Base-by-base conservation (phyloP, 2,888 invertebrate genomes). In the Auanema sp. region DNA sequence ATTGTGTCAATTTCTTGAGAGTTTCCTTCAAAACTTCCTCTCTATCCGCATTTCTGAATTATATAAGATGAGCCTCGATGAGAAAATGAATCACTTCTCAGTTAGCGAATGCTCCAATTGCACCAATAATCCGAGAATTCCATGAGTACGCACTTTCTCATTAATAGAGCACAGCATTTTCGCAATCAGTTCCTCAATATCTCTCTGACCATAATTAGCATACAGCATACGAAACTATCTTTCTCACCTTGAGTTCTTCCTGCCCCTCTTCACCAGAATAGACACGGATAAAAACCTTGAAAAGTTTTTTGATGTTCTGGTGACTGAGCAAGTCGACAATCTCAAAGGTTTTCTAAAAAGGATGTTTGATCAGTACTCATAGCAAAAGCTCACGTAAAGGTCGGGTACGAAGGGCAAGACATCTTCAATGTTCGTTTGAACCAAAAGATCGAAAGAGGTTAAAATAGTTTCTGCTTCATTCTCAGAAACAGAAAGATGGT, bases 51-150 rank as follows among this genome's bases (percentile, higher is more conserved):
- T 21, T 42, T 6, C 62, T 62, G 50, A 24, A 56, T 41, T 6
- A 11, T 18, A 43, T n/a, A 18, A 41, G n/a, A 41, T 4, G 18
- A 10, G n/a, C 11, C n/a, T 43, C 43, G n/a, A n/a, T 43, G 43
- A 43, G 43, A 43, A 43, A 43, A 43, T 43, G 12, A n/a, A 16
- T 16, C 10, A 47, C 16, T 47, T 16, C 21, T 47, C 47, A 5
- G 47, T 5, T 10, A 64, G 58, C 3, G 23, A 23, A 24, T 49
- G 21, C 42, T 64, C 14, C 12, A 68, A 25, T 47, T 72, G 69
- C 70, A 71, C 71, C 24, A 75, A 53, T 21, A 71, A 16, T 4
- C 68, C 72, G 18, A 72, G 24, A 12, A 72, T 47, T 6, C 72
- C 75, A 52, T 68, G 42, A 49, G 69, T 60, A 54, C 66, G 60